phyloP scores from a whole-genome alignment of 1,140 invertebrate species.

The Mesaphorura yosii region DNA sequence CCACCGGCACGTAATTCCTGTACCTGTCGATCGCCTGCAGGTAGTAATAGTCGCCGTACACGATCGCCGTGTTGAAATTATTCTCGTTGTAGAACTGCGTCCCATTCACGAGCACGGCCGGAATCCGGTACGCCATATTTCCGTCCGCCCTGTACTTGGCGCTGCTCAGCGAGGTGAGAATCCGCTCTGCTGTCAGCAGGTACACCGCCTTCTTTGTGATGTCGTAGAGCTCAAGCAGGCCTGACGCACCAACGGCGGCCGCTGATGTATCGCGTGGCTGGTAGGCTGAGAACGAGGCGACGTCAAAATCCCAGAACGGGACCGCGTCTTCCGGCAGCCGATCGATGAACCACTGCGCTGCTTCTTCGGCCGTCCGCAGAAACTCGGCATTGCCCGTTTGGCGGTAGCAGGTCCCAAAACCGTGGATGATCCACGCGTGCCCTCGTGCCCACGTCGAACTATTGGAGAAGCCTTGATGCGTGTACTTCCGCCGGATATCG shows the following conservation, averaged over 20 bases:
- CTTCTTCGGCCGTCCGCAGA: slow-evolving; percentile 13
- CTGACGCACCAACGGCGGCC: slow-evolving; percentile 15
- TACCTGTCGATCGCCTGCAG: slow-evolving; percentile 18
- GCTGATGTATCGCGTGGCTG: slow-evolving; percentile 28
- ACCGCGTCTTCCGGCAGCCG: slow-evolving; percentile 11
- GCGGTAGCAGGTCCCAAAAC: slow-evolving; percentile 13
- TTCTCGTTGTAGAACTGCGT: slow-evolving; percentile 15
- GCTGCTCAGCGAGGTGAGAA: too few species aligned
- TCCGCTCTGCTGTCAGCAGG: too few species aligned
- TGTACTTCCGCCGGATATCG: slow-evolving; percentile 18
- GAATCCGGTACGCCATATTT: too few species aligned
- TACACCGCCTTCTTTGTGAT: slow-evolving; percentile 11
- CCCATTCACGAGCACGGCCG: slow-evolving; percentile 20
- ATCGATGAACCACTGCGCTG: slow-evolving; percentile 17
- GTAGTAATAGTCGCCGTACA: slow-evolving; percentile 25
- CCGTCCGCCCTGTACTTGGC: too few species aligned
- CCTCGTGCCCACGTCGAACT: slow-evolving; percentile 25
- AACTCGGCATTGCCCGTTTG: slow-evolving; percentile 5
- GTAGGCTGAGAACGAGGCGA: slow-evolving; percentile 4
- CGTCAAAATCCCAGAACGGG: slow-evolving; percentile 27
- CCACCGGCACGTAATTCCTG: too few species aligned
- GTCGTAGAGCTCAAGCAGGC: slow-evolving; percentile 10
- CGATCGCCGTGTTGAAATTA: slow-evolving; percentile 21
- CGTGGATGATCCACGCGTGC: slow-evolving; percentile 21
- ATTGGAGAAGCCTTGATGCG: slow-evolving; percentile 17